Conservation (phyloP, 2,113 vertebrate genomes). For the Panthera leo region DNA sequence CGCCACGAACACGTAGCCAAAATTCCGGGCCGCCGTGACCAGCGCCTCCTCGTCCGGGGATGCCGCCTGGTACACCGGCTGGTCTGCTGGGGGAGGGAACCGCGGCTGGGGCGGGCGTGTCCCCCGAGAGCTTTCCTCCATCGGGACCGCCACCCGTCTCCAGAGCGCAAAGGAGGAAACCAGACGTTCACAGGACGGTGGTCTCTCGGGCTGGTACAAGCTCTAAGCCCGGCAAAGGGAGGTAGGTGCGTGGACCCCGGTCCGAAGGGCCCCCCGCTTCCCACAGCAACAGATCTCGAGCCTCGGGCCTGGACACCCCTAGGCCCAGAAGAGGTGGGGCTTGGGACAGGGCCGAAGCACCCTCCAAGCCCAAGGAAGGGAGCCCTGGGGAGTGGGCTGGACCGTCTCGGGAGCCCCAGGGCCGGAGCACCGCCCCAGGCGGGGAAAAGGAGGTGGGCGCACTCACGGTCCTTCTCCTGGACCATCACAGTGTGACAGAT, state of each 20-base stretch:
- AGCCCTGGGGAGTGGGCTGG: background rate
- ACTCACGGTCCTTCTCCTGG: constrained; percentile 88
- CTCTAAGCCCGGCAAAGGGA: background rate
- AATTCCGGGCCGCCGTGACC: constrained; percentile 90
- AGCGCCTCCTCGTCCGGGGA: constrained; percentile 95
- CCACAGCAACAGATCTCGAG: rapidly evolving
- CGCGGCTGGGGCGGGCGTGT: rapidly evolving
- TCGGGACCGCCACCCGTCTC: background rate
- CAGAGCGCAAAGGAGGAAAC: background rate
- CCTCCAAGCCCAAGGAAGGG: background rate
- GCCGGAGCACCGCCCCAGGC: rapidly evolving
- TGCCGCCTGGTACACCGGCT: constrained; percentile 92
- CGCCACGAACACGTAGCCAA: constrained; percentile 93
- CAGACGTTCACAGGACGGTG: too few relatives aligned
- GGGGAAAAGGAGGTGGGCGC: rapidly evolving
- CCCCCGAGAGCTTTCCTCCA: too few relatives aligned
- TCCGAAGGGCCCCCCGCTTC: background rate
- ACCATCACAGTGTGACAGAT: constrained; percentile 96
- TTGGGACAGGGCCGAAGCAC: background rate
- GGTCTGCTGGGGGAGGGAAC: constrained; percentile 78
- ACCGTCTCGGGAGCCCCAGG: rapidly evolving
- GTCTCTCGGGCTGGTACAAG: too few relatives aligned
- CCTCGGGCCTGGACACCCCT: rapidly evolving
- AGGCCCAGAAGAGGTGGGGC: too few relatives aligned
- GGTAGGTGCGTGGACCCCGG: rapidly evolving